Percentiles rank a stretch among this genome's conserved stretches.
phyloP scores from a whole-genome alignment of 2,888 invertebrate species.

The Clepsis dumicolana region DNA sequence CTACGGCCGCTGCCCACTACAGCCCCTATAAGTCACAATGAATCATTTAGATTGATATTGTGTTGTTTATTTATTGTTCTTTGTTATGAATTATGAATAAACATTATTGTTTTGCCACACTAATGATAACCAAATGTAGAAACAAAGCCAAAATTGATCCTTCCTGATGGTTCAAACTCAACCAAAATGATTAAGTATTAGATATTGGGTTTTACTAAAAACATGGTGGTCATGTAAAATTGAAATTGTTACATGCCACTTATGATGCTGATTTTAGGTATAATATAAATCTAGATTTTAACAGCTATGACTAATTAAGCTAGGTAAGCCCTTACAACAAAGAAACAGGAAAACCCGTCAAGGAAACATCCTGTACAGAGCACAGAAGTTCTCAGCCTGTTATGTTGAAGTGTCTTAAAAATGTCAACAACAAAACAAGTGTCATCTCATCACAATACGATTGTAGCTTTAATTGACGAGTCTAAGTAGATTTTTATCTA shows the following conservation, averaged over 20 bases:
- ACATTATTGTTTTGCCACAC: constrained; percentile 28
- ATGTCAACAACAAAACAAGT: constrained; percentile 7
- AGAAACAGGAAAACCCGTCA: neutral
- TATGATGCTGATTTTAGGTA: too few relatives aligned
- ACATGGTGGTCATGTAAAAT: neutral
- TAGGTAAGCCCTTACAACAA: neutral
- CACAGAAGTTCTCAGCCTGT: neutral
- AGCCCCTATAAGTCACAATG: constrained; percentile 23
- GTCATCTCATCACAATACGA: constrained; percentile 16
- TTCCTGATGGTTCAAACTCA: neutral
- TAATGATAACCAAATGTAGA: constrained; percentile 38
- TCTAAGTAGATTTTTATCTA: constrained; percentile 20
- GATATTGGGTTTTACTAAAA: neutral
- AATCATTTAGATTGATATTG: constrained; percentile 26
- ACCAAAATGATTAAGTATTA: neutral
- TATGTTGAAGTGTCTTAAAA: neutral
- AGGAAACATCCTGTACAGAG: neutral
- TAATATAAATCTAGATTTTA: neutral
- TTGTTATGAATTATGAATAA: constrained; percentile 30
- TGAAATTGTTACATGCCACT: too few relatives aligned
- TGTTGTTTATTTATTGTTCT: constrained; percentile 38
- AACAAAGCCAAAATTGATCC: constrained; percentile 15
- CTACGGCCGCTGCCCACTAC: neutral
- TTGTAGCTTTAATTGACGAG: constrained; percentile 1
- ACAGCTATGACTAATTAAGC: neutral